Evolutionary conservation across 2,888 invertebrate species (phyloP).

Genomic region (Odontomyia ornata): DNA sequence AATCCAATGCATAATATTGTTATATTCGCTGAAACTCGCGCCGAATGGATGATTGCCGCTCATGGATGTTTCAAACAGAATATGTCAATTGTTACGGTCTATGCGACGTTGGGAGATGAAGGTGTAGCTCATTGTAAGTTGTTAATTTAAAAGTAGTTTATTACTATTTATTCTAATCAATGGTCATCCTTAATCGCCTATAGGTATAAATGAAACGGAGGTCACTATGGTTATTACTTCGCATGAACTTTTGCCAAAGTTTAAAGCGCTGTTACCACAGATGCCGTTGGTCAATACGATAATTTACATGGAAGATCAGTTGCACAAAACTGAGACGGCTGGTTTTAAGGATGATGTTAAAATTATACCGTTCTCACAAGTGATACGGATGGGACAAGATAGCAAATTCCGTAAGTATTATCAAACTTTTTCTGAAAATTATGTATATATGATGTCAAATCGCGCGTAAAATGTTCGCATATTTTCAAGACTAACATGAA

Average conservation of each 20-base stretch:
- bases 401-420: conserved; percentile 65
- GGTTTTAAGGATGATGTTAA: conserved; percentile 79
- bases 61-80: conserved; percentile 96
- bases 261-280: conserved; percentile 77
- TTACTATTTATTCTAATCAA: background rate
- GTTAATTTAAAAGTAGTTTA: background rate
- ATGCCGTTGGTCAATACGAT: conserved; percentile 81
- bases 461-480: too few relatives aligned
- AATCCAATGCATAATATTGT: conserved; percentile 79
- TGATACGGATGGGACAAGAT: conserved; percentile 69
- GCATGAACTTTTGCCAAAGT: conserved; percentile 90
- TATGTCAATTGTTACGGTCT: conserved; percentile 95
- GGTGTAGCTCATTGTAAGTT: conserved; percentile 88
- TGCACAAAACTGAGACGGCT: conserved; percentile 73
- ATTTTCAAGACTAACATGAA: too few relatives aligned
- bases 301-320: conserved; percentile 89
- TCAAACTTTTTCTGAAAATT: background rate
- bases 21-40: conserved; percentile 96
- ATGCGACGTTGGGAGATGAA: conserved; percentile 96
- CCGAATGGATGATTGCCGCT: conserved; percentile 97
- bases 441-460: background rate
- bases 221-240: conserved; percentile 93
- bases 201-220: conserved; percentile 90
- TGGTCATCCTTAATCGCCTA: too few relatives aligned
- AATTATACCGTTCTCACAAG: conserved; percentile 78